A percentile compares a stretch with the other conserved stretches of the same genome.
Evolutionary conservation across 1,140 invertebrate species (phyloP).

Genomic region (Trichonephila inaurata): DNA sequence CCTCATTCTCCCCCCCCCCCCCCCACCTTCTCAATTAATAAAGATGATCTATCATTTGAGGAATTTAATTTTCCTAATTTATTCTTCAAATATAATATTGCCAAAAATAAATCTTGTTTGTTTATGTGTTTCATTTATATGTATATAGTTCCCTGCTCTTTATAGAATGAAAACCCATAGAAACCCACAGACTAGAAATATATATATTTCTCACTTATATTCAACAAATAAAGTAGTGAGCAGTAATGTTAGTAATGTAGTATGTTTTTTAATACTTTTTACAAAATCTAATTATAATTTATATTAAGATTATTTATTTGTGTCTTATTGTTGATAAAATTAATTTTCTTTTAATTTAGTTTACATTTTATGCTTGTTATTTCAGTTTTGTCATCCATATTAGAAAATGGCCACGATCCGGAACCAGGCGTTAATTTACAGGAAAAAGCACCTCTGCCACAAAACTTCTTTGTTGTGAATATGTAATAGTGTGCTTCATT

Average conservation of each 20-base stretch:
- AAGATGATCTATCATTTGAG: too few species aligned
- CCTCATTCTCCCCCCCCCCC: too few species aligned
- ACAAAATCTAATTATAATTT: not conserved
- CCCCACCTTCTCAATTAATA: too few species aligned
- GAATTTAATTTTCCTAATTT: too few species aligned
- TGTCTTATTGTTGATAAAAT: not conserved
- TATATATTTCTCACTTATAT: too few species aligned
- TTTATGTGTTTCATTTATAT: too few species aligned
- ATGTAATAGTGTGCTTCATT: conserved; percentile 66
- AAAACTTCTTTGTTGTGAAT: conserved; percentile 76
- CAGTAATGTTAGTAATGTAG: not conserved
- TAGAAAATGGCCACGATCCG: conserved; percentile 71
- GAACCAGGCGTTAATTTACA: conserved; percentile 56
- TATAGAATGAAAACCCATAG: too few species aligned
- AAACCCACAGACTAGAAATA: too few species aligned
- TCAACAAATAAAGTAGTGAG: too few species aligned
- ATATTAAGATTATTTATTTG: not conserved
- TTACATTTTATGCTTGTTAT: not conserved
- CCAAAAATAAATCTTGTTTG: too few species aligned
- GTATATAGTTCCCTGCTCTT: too few species aligned
- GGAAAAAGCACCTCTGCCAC: conserved; percentile 66
- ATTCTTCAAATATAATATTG: too few species aligned
- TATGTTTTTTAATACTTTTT: not conserved
- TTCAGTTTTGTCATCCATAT: conserved; percentile 68
- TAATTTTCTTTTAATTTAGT: not conserved